phyloP scores from a whole-genome alignment of 2,797 vertebrate genomes.

The Champsocephalus gunnari region DNA sequence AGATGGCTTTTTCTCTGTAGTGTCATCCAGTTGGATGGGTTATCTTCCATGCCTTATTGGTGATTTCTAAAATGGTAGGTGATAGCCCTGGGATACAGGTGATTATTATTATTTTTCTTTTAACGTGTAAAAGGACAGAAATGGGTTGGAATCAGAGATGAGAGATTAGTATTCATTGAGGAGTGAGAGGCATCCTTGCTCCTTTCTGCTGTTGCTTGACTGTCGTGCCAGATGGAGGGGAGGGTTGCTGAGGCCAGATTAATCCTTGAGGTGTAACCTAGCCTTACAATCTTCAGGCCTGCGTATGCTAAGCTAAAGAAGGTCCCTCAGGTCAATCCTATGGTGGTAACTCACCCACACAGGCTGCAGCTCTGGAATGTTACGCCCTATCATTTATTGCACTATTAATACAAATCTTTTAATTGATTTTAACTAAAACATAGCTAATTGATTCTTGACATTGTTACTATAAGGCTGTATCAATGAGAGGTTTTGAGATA shows the following conservation, averaged over 20 bases:
- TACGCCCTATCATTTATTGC: conserved; percentile 14
- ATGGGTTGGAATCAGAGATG: conserved; percentile 30
- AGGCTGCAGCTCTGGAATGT: conserved; percentile 38
- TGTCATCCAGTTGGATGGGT: conserved; percentile 45
- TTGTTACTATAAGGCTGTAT: not conserved
- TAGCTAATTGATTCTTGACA: not conserved
- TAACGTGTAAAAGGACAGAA: conserved; percentile 5
- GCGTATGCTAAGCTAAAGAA: conserved; percentile 75
- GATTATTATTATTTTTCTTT: not conserved
- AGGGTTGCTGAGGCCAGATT: conserved; percentile 70
- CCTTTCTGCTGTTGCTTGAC: conserved; percentile 67
- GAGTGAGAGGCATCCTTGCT: conserved; percentile 52
- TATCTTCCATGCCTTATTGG: conserved; percentile 33
- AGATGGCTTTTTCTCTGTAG: conserved; percentile 39
- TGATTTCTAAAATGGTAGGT: conserved; percentile 63
- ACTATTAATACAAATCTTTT: conserved; percentile 29
- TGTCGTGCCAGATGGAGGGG: conserved; percentile 66
- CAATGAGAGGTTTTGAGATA: not conserved
- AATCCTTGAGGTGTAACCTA: conserved; percentile 76
- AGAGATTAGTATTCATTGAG: conserved; percentile 73
- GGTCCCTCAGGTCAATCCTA: conserved; percentile 70
- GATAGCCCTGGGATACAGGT: conserved; percentile 39
- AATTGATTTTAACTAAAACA: not conserved
- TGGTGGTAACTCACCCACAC: conserved; percentile 31
- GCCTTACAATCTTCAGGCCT: conserved; percentile 56